Evolutionary conservation across 1,140 invertebrate genomes (phyloP), one percentile per base, ranked within the genome.

Genomic region (Cardiocondyla obscurior): DNA sequence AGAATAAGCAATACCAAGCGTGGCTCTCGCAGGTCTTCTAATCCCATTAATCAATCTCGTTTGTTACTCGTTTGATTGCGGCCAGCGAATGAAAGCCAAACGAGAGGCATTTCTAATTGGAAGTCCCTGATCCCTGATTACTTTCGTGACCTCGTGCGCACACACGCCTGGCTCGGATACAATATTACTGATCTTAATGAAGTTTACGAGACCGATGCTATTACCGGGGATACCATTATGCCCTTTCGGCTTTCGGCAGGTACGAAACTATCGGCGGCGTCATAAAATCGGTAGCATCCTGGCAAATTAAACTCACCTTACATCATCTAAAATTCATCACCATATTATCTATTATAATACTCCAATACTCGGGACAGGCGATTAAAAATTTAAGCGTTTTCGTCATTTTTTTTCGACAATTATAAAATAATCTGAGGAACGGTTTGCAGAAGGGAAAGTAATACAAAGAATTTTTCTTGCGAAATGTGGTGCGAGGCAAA

Each of bases 21-120:
- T 8, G 22, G 3, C 22, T 39, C 49, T 39, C 49, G 44, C 16
- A 53, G 39, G 30, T 77, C 25, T 69, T 53, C 73, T 55, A 82
- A 79, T 79, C 46, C 72, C 79, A 87, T 87, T 87, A 85, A 85
- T 88, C 87, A 85, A 87, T 87, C 77, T 85, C 55, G 83, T 79
- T 88, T 64, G 49, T 79, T 65, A 60, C 19, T 51, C 83, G 83
- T 84, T 82, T 60, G 65, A 81, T 82, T 85, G 65, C 62, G 33
- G 46, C 19, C 51, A 57, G 49, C 36, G 16, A 55, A 39, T 79
- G 53, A 44, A 62, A 77, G 25, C 28, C 67, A 74, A n/a, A 74
- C 42, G 53, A 88, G 58, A 87, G 79, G 55, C 28, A 85, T 74
- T 87, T 87, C 86, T 87, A 88, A 87, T 87, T 87, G 83, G 30